Evolutionary conservation across 1,140 invertebrate genomes (phyloP).

Genomic region (Antheraea pernyi): DNA sequence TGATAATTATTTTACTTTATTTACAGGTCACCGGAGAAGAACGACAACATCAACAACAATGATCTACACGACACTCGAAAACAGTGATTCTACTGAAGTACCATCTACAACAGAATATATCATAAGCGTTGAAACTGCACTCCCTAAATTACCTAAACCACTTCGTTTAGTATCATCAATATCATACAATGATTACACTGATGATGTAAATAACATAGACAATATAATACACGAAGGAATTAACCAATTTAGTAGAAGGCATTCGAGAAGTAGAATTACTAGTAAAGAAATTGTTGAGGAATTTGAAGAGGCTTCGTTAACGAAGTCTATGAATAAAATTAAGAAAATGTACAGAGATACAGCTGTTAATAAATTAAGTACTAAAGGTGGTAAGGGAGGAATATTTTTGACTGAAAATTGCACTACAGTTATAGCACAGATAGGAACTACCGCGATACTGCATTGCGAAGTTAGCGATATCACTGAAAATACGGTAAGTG

Average conservation of each 20-base stretch:
- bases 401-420: constrained; percentile 82
- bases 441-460: constrained; percentile 80
- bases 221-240: constrained; percentile 51
- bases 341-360: constrained; percentile 77
- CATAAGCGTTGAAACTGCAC: constrained; percentile 32
- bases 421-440: constrained; percentile 81
- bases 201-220: constrained; percentile 65
- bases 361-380: constrained; percentile 66
- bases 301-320: constrained; percentile 54
- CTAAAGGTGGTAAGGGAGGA: constrained; percentile 58
- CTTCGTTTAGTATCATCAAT: constrained; percentile 47
- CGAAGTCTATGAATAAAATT: constrained; percentile 66
- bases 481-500: constrained; percentile 81
- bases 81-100: constrained; percentile 40
- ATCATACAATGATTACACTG: constrained; percentile 53
- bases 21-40: constrained; percentile 71
- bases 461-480: constrained; percentile 83
- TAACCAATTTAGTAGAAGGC: constrained; percentile 43
- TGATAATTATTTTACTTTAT: constrained; percentile 10
- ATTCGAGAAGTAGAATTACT: constrained; percentile 50
- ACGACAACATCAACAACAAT: constrained; percentile 59
- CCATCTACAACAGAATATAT: constrained; percentile 45
- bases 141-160: constrained; percentile 64
- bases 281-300: constrained; percentile 58
- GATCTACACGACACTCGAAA: constrained; percentile 46